Evolutionary conservation across 2,113 vertebrate species (phyloP).

Genomic region (Gobiocypris rarus): DNA sequence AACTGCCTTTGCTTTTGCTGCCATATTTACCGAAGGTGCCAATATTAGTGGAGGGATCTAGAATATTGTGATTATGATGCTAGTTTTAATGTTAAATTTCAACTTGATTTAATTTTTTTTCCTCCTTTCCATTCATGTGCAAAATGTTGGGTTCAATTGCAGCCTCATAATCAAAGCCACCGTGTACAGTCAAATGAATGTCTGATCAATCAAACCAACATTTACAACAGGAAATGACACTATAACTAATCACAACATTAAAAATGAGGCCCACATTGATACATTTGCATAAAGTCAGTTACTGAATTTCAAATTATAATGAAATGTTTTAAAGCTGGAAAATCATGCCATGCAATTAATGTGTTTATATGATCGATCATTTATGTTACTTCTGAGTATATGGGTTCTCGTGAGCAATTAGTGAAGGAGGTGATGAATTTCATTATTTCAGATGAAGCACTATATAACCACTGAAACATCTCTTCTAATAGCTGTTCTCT

Average conservation of each 20-base stretch:
- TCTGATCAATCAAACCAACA: no score
- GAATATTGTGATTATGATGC: neutral
- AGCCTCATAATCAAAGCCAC: no score
- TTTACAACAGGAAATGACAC: no score
- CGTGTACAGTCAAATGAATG: no score
- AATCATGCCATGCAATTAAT: neutral
- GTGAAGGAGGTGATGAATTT: neutral
- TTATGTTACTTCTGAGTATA: neutral
- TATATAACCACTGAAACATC: neutral
- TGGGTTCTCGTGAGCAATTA: neutral
- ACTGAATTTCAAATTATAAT: neutral
- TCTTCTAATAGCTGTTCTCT: neutral
- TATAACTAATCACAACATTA: neutral
- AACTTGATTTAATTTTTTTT: neutral
- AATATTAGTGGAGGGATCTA: no score
- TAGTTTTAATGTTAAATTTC: neutral
- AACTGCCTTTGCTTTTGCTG: no score
- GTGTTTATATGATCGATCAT: neutral
- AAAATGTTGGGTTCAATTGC: no score
- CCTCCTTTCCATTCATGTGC: neutral
- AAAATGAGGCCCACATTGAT: neutral
- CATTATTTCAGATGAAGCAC: neutral
- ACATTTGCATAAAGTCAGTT: neutral
- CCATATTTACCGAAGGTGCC: no score
- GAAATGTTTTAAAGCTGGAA: neutral